These are phyloP conservation scores for Salvelinus sp. DNA, from an alignment of 2,113 vertebrate species.

Conservation along the genomic window DNA sequence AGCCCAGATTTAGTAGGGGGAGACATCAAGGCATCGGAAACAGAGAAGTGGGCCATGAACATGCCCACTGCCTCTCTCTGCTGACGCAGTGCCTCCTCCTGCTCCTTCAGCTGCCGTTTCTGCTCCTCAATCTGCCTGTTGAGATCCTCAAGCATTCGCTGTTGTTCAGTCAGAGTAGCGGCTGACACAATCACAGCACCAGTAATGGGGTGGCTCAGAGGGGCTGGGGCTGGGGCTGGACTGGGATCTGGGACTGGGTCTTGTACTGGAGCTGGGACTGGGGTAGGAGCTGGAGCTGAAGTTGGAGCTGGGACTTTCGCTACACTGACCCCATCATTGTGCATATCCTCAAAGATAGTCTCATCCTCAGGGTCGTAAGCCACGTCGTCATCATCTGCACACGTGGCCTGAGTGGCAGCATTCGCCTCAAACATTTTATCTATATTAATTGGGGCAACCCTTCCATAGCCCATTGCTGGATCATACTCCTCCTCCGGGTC, in stretches of 20 bases:
- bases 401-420: slow-evolving; percentile 40
- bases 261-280: slow-evolving; percentile 8
- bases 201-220: slow-evolving; percentile 35
- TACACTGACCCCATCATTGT: slow-evolving; percentile 70
- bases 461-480: slow-evolving; percentile 73
- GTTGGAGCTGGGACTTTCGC: slow-evolving; percentile 46
- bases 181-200: slow-evolving; percentile 66
- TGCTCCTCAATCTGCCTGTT: slow-evolving; percentile 97
- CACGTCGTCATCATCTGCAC: slow-evolving; percentile 80
- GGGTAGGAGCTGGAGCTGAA: slow-evolving; percentile 1
- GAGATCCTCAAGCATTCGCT: slow-evolving; percentile 92
- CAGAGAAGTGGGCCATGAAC: slow-evolving; percentile 96
- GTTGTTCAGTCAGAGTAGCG: slow-evolving; percentile 86
- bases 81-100: slow-evolving; percentile 90
- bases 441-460: slow-evolving; percentile 41
- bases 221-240: slow-evolving; percentile 4
- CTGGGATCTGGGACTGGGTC: slow-evolving; percentile 21
- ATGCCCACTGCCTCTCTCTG: slow-evolving; percentile 92
- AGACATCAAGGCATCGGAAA: slow-evolving; percentile 90
- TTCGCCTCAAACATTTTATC: slow-evolving; percentile 50
- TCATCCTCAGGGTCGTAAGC: slow-evolving; percentile 97
- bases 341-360: slow-evolving; percentile 89
- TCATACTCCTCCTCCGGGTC: slow-evolving; percentile 96
- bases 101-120: slow-evolving; percentile 89
- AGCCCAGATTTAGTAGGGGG: slow-evolving; percentile 80